Percentiles rank a stretch among this genome's conserved stretches.
Conservation (phyloP, 1,140 invertebrate genomes). For the Ceratosolen solmsi region DNA sequence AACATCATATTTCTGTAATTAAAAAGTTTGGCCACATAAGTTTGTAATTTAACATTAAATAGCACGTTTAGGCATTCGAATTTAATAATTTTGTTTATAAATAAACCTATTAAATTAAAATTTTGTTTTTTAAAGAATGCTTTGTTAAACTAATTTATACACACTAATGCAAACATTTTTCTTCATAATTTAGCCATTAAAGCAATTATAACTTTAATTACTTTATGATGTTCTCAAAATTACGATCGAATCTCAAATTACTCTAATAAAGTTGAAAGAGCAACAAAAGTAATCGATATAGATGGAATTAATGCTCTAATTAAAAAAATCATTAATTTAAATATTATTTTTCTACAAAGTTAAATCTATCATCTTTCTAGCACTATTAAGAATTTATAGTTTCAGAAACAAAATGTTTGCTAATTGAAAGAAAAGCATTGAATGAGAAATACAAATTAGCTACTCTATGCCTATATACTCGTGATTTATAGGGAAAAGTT, state of each 20-base stretch:
- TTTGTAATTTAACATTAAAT: not conserved
- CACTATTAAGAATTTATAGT: no score
- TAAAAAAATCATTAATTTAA: not conserved
- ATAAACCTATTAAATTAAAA: not conserved
- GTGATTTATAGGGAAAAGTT: no score
- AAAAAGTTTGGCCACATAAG: not conserved
- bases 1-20: not conserved
- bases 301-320: not conserved
- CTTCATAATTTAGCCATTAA: not conserved
- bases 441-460: no score
- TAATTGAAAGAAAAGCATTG: not conserved
- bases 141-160: conserved; percentile 2
- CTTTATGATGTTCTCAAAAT: not conserved
- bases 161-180: not conserved
- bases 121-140: not conserved
- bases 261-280: not conserved
- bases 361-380: not conserved
- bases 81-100: not conserved
- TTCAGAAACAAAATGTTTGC: no score
- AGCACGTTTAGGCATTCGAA: not conserved
- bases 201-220: conserved; percentile 36
- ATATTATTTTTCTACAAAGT: no score
- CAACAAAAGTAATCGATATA: not conserved
- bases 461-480: no score
- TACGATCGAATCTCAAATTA: not conserved